phyloP scores from a whole-genome alignment of 1,140 invertebrate species.

The Venturia canescens region DNA sequence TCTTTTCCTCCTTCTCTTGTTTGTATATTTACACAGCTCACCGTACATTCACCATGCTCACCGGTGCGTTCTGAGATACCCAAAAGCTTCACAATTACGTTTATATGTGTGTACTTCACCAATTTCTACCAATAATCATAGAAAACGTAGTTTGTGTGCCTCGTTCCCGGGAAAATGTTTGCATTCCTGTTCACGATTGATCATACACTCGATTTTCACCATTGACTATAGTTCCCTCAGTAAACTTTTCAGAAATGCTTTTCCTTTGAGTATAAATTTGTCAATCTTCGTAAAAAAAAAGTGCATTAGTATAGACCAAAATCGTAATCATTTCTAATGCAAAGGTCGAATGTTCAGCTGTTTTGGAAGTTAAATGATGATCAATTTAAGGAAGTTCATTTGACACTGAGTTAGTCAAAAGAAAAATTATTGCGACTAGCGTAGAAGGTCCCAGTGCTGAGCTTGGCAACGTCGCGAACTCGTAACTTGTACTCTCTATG shows the following conservation, averaged over 20 bases:
- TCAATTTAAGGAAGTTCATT: too few relatives aligned
- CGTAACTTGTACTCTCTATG: too few relatives aligned
- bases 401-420: too few relatives aligned
- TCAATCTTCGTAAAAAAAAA: too few relatives aligned
- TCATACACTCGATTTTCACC: not conserved
- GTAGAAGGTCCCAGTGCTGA: too few relatives aligned
- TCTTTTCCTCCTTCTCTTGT: not conserved
- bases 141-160: not conserved
- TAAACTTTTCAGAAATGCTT: not conserved
- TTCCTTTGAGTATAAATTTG: too few relatives aligned
- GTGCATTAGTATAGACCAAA: too few relatives aligned
- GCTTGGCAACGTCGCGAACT: too few relatives aligned
- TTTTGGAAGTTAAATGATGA: too few relatives aligned
- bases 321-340: too few relatives aligned
- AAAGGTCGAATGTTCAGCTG: too few relatives aligned
- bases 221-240: not conserved
- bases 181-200: not conserved
- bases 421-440: too few relatives aligned
- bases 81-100: not conserved
- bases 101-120: not conserved
- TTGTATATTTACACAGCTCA: not conserved
- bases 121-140: not conserved
- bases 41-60: not conserved
- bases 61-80: not conserved
- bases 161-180: not conserved